These are phyloP conservation scores for Teleogryllus oceanicus DNA, from an alignment of 2,888 invertebrate genomes.

Conservation along the genomic window DNA sequence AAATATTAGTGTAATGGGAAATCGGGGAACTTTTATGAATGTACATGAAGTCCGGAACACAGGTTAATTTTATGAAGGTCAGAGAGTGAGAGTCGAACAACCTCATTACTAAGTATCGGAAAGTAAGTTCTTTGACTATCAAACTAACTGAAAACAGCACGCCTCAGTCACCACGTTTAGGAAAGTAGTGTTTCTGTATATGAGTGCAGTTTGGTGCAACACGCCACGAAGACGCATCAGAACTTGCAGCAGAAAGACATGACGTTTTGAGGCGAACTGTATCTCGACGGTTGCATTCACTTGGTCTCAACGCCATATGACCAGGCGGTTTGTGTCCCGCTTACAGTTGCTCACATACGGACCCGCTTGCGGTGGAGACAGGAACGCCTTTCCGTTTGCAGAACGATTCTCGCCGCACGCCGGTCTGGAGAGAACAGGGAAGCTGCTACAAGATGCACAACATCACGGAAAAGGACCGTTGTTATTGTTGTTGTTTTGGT, in stretches of 20 bases:
- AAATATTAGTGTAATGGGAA: no score
- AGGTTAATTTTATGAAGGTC: no score
- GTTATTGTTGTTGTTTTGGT: background rate
- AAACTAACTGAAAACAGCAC: no score
- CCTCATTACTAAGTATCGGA: no score
- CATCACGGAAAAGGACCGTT: background rate
- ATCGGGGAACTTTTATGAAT: no score
- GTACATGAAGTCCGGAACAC: no score
- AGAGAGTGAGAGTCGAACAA: no score
- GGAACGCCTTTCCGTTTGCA: constrained; percentile 22
- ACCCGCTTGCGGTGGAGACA: background rate
- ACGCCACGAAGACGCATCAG: no score
- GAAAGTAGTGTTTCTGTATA: no score
- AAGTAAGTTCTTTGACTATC: no score
- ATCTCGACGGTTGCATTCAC: background rate
- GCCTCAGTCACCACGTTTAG: no score
- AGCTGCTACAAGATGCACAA: background rate
- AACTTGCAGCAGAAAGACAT: background rate
- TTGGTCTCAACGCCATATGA: background rate
- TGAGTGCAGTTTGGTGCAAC: no score
- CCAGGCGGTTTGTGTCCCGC: constrained; percentile 3
- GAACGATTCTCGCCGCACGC: background rate
- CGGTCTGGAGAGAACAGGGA: background rate
- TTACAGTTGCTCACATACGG: background rate
- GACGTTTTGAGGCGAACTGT: background rate